These are phyloP conservation scores for Alosa sapidissima DNA, from an alignment of 2,797 vertebrate species.

Conservation along the genomic window DNA sequence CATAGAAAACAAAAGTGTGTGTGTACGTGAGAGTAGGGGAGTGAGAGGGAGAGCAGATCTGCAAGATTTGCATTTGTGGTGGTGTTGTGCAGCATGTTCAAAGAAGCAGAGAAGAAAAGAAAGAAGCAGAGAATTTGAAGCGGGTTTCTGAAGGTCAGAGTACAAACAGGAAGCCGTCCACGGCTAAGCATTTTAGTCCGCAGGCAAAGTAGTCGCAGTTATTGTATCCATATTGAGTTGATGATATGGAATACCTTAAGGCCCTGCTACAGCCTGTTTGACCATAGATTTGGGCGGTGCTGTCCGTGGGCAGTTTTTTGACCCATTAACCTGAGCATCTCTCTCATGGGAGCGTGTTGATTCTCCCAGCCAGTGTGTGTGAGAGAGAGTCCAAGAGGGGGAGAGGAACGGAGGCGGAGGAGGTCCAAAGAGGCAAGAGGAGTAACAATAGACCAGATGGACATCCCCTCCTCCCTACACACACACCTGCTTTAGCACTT, in stretches of 20 bases:
- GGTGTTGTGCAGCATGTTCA: neutral
- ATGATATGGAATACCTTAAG: neutral
- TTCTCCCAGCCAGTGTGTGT: neutral
- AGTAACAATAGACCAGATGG: constrained; percentile 55
- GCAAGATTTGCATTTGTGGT: neutral
- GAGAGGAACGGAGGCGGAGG: neutral
- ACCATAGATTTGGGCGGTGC: neutral
- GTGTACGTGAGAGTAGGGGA: neutral
- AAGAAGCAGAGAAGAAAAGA: neutral
- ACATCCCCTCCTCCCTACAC: constrained; percentile 36
- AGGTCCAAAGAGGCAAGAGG: neutral
- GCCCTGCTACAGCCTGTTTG: neutral
- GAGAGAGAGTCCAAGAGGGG: neutral
- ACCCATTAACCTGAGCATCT: neutral
- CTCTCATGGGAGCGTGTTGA: constrained; percentile 1
- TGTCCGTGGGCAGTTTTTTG: neutral
- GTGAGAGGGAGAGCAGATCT: neutral
- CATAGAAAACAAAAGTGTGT: neutral
- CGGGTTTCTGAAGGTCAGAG: neutral
- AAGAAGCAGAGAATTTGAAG: neutral
- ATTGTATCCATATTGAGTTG: constrained; percentile 4
- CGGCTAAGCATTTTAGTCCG: neutral
- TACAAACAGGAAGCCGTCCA: neutral
- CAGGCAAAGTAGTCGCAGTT: neutral
- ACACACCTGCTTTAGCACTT: constrained; percentile 56